Evolutionary conservation across 2,888 invertebrate species (phyloP).

Genomic region (Plutella xylostella): DNA sequence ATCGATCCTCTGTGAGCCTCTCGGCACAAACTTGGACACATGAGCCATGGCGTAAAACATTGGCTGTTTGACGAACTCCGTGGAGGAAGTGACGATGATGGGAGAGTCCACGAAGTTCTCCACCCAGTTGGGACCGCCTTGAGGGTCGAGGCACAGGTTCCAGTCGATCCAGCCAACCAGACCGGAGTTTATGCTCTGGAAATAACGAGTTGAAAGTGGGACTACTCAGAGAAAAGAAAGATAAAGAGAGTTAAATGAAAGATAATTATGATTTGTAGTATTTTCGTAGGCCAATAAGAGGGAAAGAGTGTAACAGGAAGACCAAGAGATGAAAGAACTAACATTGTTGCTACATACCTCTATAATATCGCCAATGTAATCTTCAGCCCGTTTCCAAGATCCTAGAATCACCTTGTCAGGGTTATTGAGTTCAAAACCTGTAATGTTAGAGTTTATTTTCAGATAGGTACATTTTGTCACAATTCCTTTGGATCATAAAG

Average conservation of each 20-base stretch:
- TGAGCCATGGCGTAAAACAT: slow-evolving; percentile 90
- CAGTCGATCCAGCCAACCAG: slow-evolving; percentile 91
- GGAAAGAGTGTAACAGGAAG: no score
- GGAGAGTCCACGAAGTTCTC: slow-evolving; percentile 84
- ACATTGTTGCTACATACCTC: no score
- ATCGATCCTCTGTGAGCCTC: slow-evolving; percentile 57
- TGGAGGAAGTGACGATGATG: slow-evolving; percentile 50
- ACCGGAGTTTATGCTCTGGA: slow-evolving; percentile 78
- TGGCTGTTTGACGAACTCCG: slow-evolving; percentile 89
- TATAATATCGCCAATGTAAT: slow-evolving; percentile 75
- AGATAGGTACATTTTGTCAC: no score
- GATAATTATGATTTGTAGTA: no score
- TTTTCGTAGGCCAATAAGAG: no score
- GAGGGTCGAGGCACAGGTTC: slow-evolving; percentile 82
- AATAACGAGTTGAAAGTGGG: no score
- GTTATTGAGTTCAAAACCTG: no score
- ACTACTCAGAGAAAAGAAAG: no score
- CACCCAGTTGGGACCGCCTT: slow-evolving; percentile 87
- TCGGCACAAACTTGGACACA: slow-evolving; percentile 77
- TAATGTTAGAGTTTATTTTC: no score
- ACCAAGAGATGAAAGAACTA: no score
- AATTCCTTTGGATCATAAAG: no score
- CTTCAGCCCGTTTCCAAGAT: slow-evolving; percentile 79
- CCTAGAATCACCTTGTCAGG: slow-evolving; percentile 78
- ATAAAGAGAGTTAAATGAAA: no score